These are phyloP conservation scores for Melospiza melodia DNA, from an alignment of 2,113 vertebrate genomes.

Conservation along the genomic window DNA sequence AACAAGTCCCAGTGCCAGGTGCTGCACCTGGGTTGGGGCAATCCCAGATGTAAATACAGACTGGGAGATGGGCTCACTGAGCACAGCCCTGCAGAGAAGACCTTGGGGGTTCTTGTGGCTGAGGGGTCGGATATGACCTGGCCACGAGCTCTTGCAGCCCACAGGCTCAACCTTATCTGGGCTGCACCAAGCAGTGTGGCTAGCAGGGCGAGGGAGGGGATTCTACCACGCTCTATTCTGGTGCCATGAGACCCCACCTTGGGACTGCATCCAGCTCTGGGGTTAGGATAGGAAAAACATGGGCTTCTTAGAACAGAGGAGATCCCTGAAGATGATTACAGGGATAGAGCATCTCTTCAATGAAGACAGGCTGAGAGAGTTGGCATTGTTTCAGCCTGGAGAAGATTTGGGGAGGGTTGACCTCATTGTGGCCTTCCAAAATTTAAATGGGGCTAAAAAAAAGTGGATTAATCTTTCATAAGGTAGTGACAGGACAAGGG, in stretches of 20 bases:
- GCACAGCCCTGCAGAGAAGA: neutral
- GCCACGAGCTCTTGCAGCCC: fast-evolving
- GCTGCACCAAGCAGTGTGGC: neutral
- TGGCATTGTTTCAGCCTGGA: neutral
- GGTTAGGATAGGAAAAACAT: neutral
- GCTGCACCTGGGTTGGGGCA: neutral
- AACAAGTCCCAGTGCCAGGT: neutral
- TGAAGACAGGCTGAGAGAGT: neutral
- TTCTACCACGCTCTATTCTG: fast-evolving
- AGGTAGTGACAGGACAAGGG: neutral
- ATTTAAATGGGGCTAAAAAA: neutral
- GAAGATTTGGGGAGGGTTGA: neutral
- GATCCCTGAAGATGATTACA: neutral
- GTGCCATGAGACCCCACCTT: neutral
- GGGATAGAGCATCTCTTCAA: neutral
- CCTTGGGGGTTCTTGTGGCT: neutral
- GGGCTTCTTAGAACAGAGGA: neutral
- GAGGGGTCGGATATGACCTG: neutral
- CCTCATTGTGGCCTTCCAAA: neutral
- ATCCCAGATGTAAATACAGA: neutral
- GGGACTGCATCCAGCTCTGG: neutral
- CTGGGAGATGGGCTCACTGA: neutral
- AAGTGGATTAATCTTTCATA: neutral
- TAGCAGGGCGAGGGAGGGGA: neutral
- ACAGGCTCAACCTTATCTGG: neutral